Base-by-base conservation (phyloP, 2,797 vertebrate species). In the Galaxias olidus region DNA sequence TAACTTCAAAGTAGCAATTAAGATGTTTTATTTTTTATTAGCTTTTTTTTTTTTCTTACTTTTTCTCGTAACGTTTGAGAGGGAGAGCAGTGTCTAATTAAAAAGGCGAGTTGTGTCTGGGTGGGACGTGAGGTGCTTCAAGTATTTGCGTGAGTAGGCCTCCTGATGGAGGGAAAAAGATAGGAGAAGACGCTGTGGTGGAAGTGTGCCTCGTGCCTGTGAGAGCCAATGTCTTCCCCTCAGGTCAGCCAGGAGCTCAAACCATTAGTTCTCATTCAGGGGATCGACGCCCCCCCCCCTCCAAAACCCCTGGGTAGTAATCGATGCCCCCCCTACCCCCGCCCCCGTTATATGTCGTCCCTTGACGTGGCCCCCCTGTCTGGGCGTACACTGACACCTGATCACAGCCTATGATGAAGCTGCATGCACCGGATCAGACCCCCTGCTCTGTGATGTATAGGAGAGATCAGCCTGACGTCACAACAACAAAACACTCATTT, bases 291-390 rank as follows among this genome's bases (percentile, higher is more conserved):
- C 52, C 81, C 85, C 73, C 65, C 83, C 82, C 71, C 81, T 86
- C 73, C 64, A n/a, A n/a, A n/a, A n/a, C n/a, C 65, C 66, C 61
- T 69, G 66, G 81, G 68, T 64, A 4, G 11, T 71, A 71, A 84
- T 91, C 85, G 72, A 87, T 92, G 76, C 59, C 45, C 54, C 56
- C 70, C 81, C 30, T 4, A n/a, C 6, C 73, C 77, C 30, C 1
- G 30, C 6, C 73, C 77, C 65, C 47, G 50, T 85, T 91, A 89
- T 89, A 89, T 89, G 81, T 86, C 88, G 86, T 83, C 80, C 84
- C 86, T 89, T 89, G 83, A 90, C 90, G 83, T 72, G 59, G 69
- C 84, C 86, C 30, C 84, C 86, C 88, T 75, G 83, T 83, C 66
- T 52, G 81, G 6, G 68, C 65, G 3, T n/a, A n/a, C 46, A 50